Percentiles rank a stretch among this genome's conserved stretches.
These are phyloP conservation scores for Formica exsecta DNA, from an alignment of 1,140 invertebrate species.

Conservation along the genomic window DNA sequence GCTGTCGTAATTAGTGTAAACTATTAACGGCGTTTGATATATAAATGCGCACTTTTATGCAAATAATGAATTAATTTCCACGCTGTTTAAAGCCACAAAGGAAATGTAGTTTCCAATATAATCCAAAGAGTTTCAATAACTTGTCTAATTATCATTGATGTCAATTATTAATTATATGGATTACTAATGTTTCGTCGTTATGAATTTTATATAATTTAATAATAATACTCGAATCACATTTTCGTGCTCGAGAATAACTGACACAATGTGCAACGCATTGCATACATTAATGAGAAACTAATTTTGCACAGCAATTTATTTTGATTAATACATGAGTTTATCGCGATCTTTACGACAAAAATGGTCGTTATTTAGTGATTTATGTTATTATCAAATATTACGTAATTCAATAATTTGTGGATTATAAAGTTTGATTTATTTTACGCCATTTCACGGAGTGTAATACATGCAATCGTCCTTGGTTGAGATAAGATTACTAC, in stretches of 20 bases:
- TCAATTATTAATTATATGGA: constrained; percentile 4
- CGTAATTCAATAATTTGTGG: neutral
- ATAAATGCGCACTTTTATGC: neutral
- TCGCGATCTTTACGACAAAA: constrained; percentile 12
- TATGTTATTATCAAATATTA: constrained; percentile 40
- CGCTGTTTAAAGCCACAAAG: neutral
- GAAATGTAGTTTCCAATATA: neutral
- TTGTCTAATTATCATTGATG: constrained; percentile 14
- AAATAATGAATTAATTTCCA: constrained; percentile 20
- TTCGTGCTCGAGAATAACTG: constrained; percentile 45
- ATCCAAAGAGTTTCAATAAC: constrained; percentile 42
- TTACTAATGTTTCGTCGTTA: constrained; percentile 22
- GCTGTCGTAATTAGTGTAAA: constrained; percentile 13
- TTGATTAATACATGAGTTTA: constrained; percentile 50
- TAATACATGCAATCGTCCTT: constrained; percentile 20
- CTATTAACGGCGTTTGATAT: constrained; percentile 33
- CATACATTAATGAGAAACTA: constrained; percentile 52
- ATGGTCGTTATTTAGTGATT: neutral
- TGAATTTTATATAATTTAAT: constrained; percentile 39
- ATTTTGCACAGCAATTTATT: constrained; percentile 56
- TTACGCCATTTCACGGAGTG: neutral
- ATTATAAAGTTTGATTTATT: constrained; percentile 13
- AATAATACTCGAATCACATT: constrained; percentile 20
- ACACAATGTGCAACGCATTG: constrained; percentile 12
- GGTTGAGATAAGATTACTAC: constrained; percentile 34